Base-by-base conservation (phyloP, 2,113 vertebrate genomes). In the Colossoma macropomum region DNA sequence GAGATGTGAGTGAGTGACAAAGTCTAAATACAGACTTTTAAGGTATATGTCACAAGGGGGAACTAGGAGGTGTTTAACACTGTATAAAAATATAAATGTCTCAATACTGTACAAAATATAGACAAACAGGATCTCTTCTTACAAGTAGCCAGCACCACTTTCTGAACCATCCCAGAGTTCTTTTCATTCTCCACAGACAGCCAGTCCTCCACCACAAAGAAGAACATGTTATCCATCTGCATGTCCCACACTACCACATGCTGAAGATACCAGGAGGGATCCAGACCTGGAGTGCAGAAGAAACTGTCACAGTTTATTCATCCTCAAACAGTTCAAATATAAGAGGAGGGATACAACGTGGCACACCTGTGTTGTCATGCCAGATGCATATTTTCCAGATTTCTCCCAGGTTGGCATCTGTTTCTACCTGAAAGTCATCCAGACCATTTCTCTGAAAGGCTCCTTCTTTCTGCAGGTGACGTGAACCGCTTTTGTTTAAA, bases 341-440 rank as follows among this genome's bases (percentile, higher is more conserved):
- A 65, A 41, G 7, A 45, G 23, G 41, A 54, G n/a, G 28, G 23
- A 28, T 17, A 27, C 66, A 27, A 8, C 11, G 59, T 7, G 27
- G 21, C 25, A 21, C 85, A 95, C 95, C 95, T 82, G 95, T 96
- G 88, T 96, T 96, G 84, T 96, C 95, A 50, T 96, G 95, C 95
- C 95, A 96, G 77, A 96, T 89, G 52, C 91, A 91, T 41, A 96
- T 95, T 90, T 96, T 96, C 94, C 94, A 95, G 70, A 95, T 90
- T 80, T 95, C 94, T 63, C 94, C 93, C 71, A 95, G 84, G 87
- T 90, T 93, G 83, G 88, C 83, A 13, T 95, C 92, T 0, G 93
- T 95, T 90, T 95, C 95, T 80, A 96, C 75, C 75, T 95, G 94
- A 88, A 95, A 96, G 84, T 93, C 92, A 79, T 96, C 94, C 76